phyloP scores from a whole-genome alignment of 2,113 vertebrate genomes.

The Lycaon pictus region DNA sequence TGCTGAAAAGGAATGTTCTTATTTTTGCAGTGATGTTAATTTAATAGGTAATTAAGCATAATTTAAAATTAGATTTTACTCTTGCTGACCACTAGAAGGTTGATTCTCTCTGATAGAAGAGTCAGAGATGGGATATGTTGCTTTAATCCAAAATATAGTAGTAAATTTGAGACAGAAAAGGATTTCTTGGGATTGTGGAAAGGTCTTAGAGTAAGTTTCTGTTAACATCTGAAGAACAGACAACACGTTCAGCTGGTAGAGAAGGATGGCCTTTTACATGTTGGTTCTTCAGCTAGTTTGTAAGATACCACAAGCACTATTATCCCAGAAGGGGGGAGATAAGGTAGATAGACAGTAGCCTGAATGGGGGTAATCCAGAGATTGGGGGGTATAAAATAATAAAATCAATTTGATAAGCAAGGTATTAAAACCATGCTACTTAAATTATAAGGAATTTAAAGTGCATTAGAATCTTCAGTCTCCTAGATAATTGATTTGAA shows the following conservation, averaged over 20 bases:
- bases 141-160: slow-evolving; percentile 34
- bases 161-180: slow-evolving; percentile 55
- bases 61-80: slow-evolving; percentile 58
- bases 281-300: slow-evolving; percentile 36
- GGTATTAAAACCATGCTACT: slow-evolving; percentile 20
- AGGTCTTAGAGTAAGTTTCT: slow-evolving; percentile 36
- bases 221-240: slow-evolving; percentile 23
- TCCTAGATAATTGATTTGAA: slow-evolving; percentile 22
- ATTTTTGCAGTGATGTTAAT: slow-evolving; percentile 47
- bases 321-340: not conserved
- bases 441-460: slow-evolving; percentile 60
- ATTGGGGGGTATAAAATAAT: slow-evolving; percentile 19
- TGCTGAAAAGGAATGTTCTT: slow-evolving; percentile 56
- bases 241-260: not conserved
- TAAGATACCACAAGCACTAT: not conserved
- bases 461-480: not conserved
- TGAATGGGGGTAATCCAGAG: not conserved
- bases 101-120: slow-evolving; percentile 23
- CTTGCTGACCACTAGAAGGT: not conserved
- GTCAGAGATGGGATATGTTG: not conserved
- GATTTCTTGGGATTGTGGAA: not conserved
- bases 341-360: not conserved
- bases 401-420: slow-evolving; percentile 57
- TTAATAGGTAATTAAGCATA: slow-evolving; percentile 21
- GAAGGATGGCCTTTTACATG: not conserved